phyloP scores from a whole-genome alignment of 2,888 invertebrate species.

The Dryobota labecula region DNA sequence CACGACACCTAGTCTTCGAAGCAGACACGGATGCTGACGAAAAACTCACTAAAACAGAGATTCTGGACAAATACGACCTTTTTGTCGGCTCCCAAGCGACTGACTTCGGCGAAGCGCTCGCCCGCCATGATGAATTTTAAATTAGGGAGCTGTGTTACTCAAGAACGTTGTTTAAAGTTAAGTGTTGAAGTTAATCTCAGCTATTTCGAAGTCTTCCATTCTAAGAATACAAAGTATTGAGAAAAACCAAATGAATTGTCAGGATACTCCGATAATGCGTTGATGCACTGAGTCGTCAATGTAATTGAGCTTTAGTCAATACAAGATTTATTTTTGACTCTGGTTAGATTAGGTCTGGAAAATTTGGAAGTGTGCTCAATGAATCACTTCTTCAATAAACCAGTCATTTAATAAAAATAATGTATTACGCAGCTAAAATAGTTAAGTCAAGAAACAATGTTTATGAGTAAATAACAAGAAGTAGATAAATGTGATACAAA shows the following conservation, averaged over 20 bases:
- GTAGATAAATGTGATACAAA: conserved; percentile 44
- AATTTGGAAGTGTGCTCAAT: conserved; percentile 2
- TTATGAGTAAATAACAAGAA: conserved; percentile 25
- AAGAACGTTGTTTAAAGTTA: conserved; percentile 35
- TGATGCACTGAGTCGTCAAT: not conserved
- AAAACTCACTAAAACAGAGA: conserved; percentile 96
- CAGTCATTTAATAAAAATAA: not conserved
- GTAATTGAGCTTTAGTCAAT: not conserved
- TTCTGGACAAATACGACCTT: conserved; percentile 98
- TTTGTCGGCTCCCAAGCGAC: conserved; percentile 99
- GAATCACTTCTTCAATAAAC: not conserved
- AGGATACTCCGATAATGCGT: not conserved
- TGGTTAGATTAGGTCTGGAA: not conserved
- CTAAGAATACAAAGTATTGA: conserved; percentile 12
- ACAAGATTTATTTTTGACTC: not conserved
- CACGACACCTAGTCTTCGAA: conserved; percentile 98
- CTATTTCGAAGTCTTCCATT: conserved; percentile 47
- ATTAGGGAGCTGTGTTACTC: conserved; percentile 7
- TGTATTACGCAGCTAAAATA: conserved; percentile 34
- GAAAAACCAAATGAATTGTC: not conserved
- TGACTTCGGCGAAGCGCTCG: conserved; percentile 99
- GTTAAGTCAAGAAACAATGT: conserved; percentile 18
- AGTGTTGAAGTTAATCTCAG: conserved; percentile 35
- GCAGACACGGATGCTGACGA: conserved; percentile 98
- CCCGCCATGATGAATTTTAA: conserved; percentile 98